Evolutionary conservation across 1,140 invertebrate species (phyloP).

Genomic region (Drosophila quadrilineata): DNA sequence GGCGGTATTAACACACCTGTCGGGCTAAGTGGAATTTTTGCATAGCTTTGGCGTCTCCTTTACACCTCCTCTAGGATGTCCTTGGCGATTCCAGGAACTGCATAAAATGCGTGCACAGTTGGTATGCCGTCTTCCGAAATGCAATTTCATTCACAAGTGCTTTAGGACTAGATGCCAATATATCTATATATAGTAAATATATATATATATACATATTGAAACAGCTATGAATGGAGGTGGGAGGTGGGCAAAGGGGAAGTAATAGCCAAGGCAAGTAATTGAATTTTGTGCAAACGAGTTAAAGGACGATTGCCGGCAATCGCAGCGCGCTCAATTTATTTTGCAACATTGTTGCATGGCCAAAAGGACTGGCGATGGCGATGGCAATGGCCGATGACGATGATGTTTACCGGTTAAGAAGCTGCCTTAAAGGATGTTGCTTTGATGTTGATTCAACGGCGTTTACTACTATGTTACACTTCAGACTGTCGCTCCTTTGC

Average conservation of each 20-base stretch:
- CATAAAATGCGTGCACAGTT: slow-evolving; percentile 75
- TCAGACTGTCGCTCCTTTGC: not conserved
- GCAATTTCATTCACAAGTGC: slow-evolving; percentile 48
- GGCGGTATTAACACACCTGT: too few relatives aligned
- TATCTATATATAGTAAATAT: slow-evolving; percentile 9
- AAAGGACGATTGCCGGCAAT: slow-evolving; percentile 61
- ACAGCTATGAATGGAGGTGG: slow-evolving; percentile 26
- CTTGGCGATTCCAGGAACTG: slow-evolving; percentile 37
- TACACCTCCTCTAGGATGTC: not conserved
- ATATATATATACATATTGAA: slow-evolving; percentile 1
- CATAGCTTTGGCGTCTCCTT: slow-evolving; percentile 8
- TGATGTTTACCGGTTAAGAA: slow-evolving; percentile 8
- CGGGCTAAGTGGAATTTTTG: too few relatives aligned
- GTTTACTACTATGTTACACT: too few relatives aligned
- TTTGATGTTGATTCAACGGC: not conserved
- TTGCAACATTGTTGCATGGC: slow-evolving; percentile 49
- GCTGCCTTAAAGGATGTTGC: slow-evolving; percentile 12
- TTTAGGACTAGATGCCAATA: slow-evolving; percentile 10
- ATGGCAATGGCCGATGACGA: too few relatives aligned
- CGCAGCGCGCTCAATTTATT: slow-evolving; percentile 61
- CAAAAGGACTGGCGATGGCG: too few relatives aligned
- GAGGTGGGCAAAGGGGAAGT: slow-evolving; percentile 10
- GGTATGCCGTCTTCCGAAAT: slow-evolving; percentile 60
- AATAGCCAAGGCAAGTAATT: slow-evolving; percentile 65
- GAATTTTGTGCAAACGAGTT: slow-evolving; percentile 67